phyloP scores from a whole-genome alignment of 2,113 vertebrate species.

The Toxostoma redivivum region DNA sequence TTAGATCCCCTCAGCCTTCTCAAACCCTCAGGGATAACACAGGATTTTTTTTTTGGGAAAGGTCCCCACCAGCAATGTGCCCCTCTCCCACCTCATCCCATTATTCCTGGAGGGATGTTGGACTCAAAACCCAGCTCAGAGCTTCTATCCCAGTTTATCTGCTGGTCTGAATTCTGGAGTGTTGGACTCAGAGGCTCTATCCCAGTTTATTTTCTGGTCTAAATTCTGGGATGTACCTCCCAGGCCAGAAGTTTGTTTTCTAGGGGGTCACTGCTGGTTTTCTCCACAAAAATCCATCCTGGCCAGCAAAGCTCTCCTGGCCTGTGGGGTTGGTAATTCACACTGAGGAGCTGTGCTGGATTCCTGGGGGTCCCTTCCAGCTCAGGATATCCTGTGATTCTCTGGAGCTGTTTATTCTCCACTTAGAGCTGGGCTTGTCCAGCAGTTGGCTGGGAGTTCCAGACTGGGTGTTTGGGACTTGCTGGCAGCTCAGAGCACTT shows the following conservation, averaged over 20 bases:
- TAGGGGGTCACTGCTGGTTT: not conserved
- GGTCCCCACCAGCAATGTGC: not conserved
- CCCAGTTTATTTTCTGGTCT: not conserved
- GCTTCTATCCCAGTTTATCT: too few relatives aligned
- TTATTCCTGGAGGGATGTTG: not conserved
- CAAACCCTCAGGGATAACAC: rapidly evolving
- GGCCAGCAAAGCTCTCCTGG: not conserved
- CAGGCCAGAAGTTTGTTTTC: not conserved
- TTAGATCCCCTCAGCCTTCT: not conserved
- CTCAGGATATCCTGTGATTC: not conserved
- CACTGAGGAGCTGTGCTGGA: rapidly evolving
- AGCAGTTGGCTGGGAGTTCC: not conserved
- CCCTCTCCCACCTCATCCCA: rapidly evolving
- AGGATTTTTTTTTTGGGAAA: not conserved
- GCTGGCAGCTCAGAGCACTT: not conserved
- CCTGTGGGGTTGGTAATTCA: not conserved
- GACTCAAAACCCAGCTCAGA: too few relatives aligned
- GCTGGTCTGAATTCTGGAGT: too few relatives aligned
- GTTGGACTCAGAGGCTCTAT: rapidly evolving
- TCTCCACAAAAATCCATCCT: not conserved
- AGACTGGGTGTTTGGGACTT: not conserved
- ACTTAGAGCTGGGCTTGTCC: not conserved
- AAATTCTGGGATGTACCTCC: not conserved
- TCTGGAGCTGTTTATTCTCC: not conserved
- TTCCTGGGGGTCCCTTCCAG: not conserved